Base-by-base conservation (phyloP, 2,113 vertebrate genomes). In the Campylomormyrus numenius region DNA sequence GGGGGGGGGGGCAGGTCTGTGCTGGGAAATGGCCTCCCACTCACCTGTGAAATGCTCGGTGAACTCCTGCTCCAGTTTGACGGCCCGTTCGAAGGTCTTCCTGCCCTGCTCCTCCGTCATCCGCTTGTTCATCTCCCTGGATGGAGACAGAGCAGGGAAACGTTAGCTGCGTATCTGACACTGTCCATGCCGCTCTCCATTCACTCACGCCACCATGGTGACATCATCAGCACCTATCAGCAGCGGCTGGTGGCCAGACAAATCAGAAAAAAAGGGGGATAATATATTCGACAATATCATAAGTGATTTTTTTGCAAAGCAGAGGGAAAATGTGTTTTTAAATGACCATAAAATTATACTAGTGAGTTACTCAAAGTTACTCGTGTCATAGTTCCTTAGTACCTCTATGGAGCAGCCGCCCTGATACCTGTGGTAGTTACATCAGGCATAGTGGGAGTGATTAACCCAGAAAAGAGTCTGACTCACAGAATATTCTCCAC, bases 61-160 rank as follows among this genome's bases (percentile, higher is more conserved):
- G 92, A 99, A 99, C 91, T 99, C 98, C 77, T 97, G 97, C 91
- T 99, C 98, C 94, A 99, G 95, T 93, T 98, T 99, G 93, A 97
- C 94, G 74, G 98, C 98, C 95, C 98, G 95, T 92, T 99, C 98
- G 93, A 97, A 98, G 0, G 96, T 97, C 94, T 99, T 99, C 93
- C 95, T 97, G 85, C 97, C 97, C 94, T 99, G 98, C 87, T 99
- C 98, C 93, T 99, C 98, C 0, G 95, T 96, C 89, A 99, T 95
- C 70, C 98, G 97, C 92, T 99, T 99, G 95, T 99, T 99, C 97
- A 99, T 98, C 95, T 99, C 98, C 96, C 98, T 99, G 94, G 8
- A 88, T 89, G 48, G 90, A 56, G 90, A 3, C 92, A 31, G 90
- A 42, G 31, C 85, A 35, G 83, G 2, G 15, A 80, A 39, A 7